These are phyloP conservation scores for Narcine bancroftii DNA, from an alignment of 2,113 vertebrate genomes.

Conservation along the genomic window DNA sequence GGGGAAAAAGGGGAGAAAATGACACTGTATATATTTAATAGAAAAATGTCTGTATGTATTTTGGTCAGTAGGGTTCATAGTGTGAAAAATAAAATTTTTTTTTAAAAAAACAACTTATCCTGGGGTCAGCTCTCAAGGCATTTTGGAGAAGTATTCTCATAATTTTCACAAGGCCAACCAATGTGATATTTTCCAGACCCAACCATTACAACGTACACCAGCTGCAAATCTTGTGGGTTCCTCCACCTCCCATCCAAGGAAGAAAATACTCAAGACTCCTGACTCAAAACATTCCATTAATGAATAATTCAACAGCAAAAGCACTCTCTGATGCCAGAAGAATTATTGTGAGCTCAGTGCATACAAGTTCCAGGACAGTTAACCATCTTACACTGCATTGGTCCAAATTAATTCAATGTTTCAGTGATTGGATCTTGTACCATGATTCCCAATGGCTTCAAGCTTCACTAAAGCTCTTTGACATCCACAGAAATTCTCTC, in stretches of 20 bases:
- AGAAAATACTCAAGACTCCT: not conserved
- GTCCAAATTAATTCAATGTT: not conserved
- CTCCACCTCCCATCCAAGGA: constrained; percentile 39
- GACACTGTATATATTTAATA: too few species aligned
- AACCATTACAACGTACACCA: constrained; percentile 50
- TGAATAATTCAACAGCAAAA: constrained; percentile 31
- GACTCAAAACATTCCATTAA: not conserved
- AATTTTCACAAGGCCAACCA: constrained; percentile 51
- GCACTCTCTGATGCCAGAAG: not conserved
- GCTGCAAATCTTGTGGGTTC: constrained; percentile 43
- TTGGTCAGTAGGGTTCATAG: too few species aligned
- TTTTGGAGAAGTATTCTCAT: constrained; percentile 53
- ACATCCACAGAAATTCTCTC: too few species aligned
- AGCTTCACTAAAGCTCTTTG: too few species aligned
- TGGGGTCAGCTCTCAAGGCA: constrained; percentile 49
- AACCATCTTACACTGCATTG: not conserved
- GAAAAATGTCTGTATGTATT: too few species aligned
- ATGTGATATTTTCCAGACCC: constrained; percentile 47
- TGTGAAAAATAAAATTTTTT: too few species aligned
- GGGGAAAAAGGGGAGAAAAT: too few species aligned
- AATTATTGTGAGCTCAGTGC: not conserved
- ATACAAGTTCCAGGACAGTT: not conserved
- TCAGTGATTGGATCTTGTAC: not conserved
- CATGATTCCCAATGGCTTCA: not conserved
- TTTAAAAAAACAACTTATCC: constrained; percentile 48